Evolutionary conservation across 1,140 invertebrate genomes (phyloP), one percentile per base, ranked within the genome.

Genomic region (Orussus abietinus): DNA sequence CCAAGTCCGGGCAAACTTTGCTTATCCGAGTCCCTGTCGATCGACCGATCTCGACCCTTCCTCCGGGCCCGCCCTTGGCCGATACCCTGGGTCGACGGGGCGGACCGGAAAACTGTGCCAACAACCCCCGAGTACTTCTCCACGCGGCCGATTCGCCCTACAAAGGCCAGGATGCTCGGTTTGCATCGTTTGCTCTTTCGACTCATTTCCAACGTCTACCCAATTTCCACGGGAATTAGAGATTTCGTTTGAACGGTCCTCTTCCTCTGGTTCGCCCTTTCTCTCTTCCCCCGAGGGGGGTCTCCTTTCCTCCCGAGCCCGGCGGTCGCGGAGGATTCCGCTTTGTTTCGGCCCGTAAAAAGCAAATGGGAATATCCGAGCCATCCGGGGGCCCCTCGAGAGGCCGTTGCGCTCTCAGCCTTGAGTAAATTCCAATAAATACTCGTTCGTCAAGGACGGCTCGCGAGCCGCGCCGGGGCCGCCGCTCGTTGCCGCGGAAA

Each of bases 181-280:
- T n/a, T n/a, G 45, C 40, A 45, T 57, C 59, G 60, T 60, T 60
- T 62, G 57, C 53, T 49, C 55, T 58, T 56, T 52, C 53, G 53
- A 62, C 58, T 59, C 53, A 62, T 58, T 62, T 59, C 56, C 56
- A 53, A 59, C 55, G 53, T 60, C 58, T 55, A 58, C 47, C 47
- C 55, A 61, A 62, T 60, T 60, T 59, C 47, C 49, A 53, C 47
- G 37, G 45, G 29, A 42, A 52, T 55, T 45, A 53, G 45, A 43
- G 44, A 48, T 45, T 34, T 41, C 42, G 52, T 54, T 44, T 46
- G 40, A 49, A 53, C 45, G 34, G 37, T 36, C 45, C 37, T 20
- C n/a, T 13, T 32, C 11, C 11, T 9, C 31, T 3, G 31, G 17
- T 5, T 7, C 31, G 31, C 31, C 31, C 31, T 32, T 17, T 32